Base-by-base conservation (phyloP, 2,797 vertebrate genomes). In the Syndactyla subalaris region DNA sequence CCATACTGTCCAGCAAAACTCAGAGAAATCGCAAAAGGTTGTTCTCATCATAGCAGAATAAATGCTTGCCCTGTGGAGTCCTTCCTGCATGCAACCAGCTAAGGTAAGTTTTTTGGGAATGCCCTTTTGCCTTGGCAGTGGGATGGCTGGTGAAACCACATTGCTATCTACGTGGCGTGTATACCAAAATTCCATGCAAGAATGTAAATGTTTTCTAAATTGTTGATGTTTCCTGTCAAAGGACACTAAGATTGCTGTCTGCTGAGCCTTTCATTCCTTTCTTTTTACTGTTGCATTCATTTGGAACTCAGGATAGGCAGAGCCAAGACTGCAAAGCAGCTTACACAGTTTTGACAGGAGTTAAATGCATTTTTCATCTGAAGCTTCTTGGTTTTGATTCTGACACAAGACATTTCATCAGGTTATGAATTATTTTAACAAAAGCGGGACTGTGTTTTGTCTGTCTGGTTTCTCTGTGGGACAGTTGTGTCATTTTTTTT, bases 401-500 rank as follows among this genome's bases (percentile, higher is more conserved):
- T 67, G 71, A 86, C 86, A 94, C 32, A 45, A 88, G 85, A 73
- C 17, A 71, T 94, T 92, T 93, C 77, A 93, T 57, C 74, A 74
- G 52, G 34, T 90, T 92, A 76, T 93, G 66, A 92, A 88, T 95
- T 94, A 94, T 88, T 88, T 94, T 77, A 84, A 54, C 63, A 79
- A 90, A 85, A 95, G 43, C 63, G 85, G 48, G 11, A 51, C 59
- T 4, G 2, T 76, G 38, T 76, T 95, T 93, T 82, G 30, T 81
- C 58, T 78, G 66, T 36, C 76, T 89, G 34, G 29, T 80, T 92
- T 81, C 88, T 95, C 85, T 89, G 80, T 86, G 55, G 85, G 76
- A 92, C 83, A 82, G 38, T 76, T 48, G 15, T 86, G 59, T n/a
- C 16, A 2, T 52, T 52, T 75, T 66, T 41, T 49, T 57, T 65